phyloP scores from a whole-genome alignment of 2,797 vertebrate species.

The Aratinga solstitialis region DNA sequence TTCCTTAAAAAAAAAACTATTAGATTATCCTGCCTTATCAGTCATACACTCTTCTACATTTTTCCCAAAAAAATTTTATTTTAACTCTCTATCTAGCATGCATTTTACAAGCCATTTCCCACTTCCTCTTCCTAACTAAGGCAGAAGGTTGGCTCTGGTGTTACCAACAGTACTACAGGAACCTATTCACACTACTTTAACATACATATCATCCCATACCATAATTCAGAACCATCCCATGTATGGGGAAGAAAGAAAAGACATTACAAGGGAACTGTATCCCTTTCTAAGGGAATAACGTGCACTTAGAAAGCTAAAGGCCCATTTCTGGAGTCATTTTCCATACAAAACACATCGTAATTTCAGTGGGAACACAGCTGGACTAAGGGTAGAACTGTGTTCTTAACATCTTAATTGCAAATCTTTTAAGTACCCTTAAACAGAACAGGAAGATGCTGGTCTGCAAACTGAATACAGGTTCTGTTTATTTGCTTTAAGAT shows the following conservation, averaged over 20 bases:
- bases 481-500: not conserved
- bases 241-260: not conserved
- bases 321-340: conserved; percentile 39
- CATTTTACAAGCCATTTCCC: conserved; percentile 61
- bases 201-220: conserved; percentile 19
- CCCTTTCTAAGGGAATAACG: conserved; percentile 8
- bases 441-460: conserved; percentile 11
- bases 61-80: not conserved
- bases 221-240: conserved; percentile 35
- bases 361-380: conserved; percentile 4
- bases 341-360: too few species aligned
- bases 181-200: conserved; percentile 64
- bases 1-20: too few species aligned
- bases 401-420: conserved; percentile 41
- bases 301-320: conserved; percentile 47
- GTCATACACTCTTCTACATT: not conserved
- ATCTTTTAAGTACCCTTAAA: conserved; percentile 37
- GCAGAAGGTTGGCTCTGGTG: conserved; percentile 56
- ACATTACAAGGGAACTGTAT: conserved; percentile 16
- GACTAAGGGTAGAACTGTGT: not conserved
- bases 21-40: conserved; percentile 51
- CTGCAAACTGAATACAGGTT: conserved; percentile 15
- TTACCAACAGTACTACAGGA: conserved; percentile 51
- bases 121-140: not conserved
- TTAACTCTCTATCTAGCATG: conserved; percentile 60